Conservation (phyloP, 2,113 vertebrate genomes). For the Nibea coibor region DNA sequence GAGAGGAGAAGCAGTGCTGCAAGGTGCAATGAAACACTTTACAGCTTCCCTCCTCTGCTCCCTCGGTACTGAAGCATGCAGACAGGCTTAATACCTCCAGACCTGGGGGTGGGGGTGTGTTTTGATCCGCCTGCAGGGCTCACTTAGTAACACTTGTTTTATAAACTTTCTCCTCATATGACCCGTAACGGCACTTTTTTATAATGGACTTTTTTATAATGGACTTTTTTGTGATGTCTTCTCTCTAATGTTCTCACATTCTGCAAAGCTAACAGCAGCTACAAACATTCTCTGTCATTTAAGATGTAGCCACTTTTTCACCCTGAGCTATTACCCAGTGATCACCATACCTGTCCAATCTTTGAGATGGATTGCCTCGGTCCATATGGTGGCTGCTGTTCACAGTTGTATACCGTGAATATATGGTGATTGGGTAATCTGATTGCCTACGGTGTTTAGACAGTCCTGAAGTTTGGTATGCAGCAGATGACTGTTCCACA, state of each 20-base stretch:
- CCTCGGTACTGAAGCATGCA: slow-evolving; percentile 40
- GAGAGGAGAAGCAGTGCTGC: slow-evolving; percentile 51
- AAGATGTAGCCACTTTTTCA: slow-evolving; percentile 42
- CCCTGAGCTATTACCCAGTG: slow-evolving; percentile 31
- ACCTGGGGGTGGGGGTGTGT: slow-evolving; percentile 17
- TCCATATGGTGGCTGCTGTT: slow-evolving; percentile 61
- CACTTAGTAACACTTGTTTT: slow-evolving; percentile 23
- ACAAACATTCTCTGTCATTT: slow-evolving; percentile 17
- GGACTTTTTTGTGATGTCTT: neutral
- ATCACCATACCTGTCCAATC: slow-evolving; percentile 61
- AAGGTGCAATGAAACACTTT: slow-evolving; percentile 60
- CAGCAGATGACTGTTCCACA: slow-evolving; percentile 38
- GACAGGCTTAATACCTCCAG: slow-evolving; percentile 34
- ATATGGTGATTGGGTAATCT: slow-evolving; percentile 67
- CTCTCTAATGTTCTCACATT: neutral
- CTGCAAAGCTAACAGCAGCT: slow-evolving; percentile 2
- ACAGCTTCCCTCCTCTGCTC: slow-evolving; percentile 33
- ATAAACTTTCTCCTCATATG: slow-evolving; percentile 38
- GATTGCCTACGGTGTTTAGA: slow-evolving; percentile 59
- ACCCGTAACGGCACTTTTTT: slow-evolving; percentile 4
- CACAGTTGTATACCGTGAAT: slow-evolving; percentile 59
- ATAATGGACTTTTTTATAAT: slow-evolving; percentile 9
- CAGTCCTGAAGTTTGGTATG: slow-evolving; percentile 28
- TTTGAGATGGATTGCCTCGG: slow-evolving; percentile 60
- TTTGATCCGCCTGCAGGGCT: slow-evolving; percentile 35